phyloP scores from a whole-genome alignment of 2,113 vertebrate genomes.

The Elephantulus edwardii region DNA sequence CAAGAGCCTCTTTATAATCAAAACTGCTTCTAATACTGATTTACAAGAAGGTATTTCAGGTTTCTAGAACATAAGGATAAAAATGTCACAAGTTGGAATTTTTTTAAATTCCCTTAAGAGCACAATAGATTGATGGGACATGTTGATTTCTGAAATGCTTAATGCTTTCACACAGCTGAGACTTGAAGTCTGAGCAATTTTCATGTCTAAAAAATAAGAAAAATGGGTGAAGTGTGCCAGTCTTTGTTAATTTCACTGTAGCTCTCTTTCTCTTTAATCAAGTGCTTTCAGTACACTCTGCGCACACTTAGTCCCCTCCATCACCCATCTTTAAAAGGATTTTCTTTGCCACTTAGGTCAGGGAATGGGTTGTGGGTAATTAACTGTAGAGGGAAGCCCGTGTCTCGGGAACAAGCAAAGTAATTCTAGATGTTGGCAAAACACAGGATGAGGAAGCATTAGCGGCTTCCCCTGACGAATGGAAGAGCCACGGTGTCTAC shows the following conservation, averaged over 20 bases:
- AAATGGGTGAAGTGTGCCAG: background rate
- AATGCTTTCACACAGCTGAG: slow-evolving; percentile 35
- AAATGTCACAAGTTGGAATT: background rate
- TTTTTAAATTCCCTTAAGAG: background rate
- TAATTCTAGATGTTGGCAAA: slow-evolving; percentile 19
- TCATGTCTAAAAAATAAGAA: background rate
- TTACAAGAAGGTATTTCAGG: background rate
- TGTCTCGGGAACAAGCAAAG: background rate
- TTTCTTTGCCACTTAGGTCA: slow-evolving; percentile 43
- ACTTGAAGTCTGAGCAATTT: slow-evolving; percentile 5
- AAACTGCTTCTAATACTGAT: slow-evolving; percentile 18
- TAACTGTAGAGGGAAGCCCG: background rate
- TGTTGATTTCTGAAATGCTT: background rate
- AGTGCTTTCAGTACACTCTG: background rate
- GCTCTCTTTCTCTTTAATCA: slow-evolving; percentile 38
- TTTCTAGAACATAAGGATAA: slow-evolving; percentile 17
- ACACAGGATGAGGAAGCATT: background rate
- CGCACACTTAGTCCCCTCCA: background rate
- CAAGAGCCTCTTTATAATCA: background rate
- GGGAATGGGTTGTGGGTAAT: slow-evolving; percentile 15
- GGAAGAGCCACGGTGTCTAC: too few relatives aligned
- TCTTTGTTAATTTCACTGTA: background rate
- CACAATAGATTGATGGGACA: slow-evolving; percentile 27
- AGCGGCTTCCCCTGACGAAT: background rate
- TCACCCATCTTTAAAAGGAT: background rate